Percentiles rank a stretch among this genome's conserved stretches.
These are phyloP conservation scores for Melanerpes formicivorus DNA, from an alignment of 2,113 vertebrate species.

Conservation along the genomic window DNA sequence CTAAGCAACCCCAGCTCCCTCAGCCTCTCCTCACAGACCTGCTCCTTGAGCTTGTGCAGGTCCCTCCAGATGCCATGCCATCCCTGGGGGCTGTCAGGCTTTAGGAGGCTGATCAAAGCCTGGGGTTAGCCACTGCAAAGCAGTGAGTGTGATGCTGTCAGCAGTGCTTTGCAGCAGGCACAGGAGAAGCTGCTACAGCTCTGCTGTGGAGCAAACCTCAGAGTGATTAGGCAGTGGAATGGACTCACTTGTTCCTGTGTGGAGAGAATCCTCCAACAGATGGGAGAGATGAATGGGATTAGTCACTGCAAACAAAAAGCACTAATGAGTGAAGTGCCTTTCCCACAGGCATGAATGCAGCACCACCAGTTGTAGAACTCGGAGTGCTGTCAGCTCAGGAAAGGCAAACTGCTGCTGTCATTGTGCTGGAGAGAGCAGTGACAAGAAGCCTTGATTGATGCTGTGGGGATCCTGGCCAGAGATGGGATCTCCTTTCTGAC, in stretches of 20 bases:
- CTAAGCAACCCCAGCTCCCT: too few species aligned
- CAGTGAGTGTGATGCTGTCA: not conserved
- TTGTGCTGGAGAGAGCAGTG: not conserved
- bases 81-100: too few species aligned
- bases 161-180: not conserved
- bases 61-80: too few species aligned
- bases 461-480: not conserved
- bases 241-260: not conserved
- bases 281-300: slow-evolving; percentile 45
- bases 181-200: not conserved
- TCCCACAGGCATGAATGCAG: not conserved
- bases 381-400: not conserved
- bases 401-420: slow-evolving; percentile 6
- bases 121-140: not conserved
- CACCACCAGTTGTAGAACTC: not conserved
- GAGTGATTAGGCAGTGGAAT: not conserved
- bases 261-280: not conserved
- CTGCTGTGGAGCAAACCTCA: not conserved
- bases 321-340: slow-evolving; percentile 20
- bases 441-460: not conserved
- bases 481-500: not conserved
- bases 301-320: slow-evolving; percentile 42
- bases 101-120: not conserved
- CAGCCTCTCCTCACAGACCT: too few species aligned
- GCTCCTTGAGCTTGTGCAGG: too few species aligned